Conservation (phyloP, 2,888 invertebrate species). For the Trachelus iudaicus region DNA sequence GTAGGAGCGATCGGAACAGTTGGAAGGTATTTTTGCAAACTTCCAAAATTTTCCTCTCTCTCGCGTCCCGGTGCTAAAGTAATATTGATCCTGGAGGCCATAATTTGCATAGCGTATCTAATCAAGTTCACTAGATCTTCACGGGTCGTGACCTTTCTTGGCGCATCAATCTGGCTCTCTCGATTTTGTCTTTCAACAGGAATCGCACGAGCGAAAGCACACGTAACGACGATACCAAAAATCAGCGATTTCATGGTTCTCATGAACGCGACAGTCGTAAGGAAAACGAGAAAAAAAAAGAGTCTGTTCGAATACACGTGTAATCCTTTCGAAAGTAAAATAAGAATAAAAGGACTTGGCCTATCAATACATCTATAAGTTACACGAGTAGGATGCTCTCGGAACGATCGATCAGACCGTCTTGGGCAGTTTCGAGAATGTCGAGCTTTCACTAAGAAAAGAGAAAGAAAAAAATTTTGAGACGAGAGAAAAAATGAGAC, state of each 20-base stretch:
- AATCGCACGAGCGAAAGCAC: not conserved
- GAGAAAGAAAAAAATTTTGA: not conserved
- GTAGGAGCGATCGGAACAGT: not conserved
- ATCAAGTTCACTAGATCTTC: constrained; percentile 58
- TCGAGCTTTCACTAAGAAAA: not conserved
- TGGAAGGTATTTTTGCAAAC: not conserved
- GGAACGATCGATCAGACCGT: not conserved
- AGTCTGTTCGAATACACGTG: not conserved
- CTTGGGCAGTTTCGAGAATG: not conserved
- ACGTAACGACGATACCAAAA: not conserved
- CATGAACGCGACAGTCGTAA: not conserved
- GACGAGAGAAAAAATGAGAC: not conserved
- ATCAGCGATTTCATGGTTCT: not conserved
- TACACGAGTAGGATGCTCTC: not conserved
- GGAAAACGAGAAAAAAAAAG: not conserved
- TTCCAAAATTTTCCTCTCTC: not conserved
- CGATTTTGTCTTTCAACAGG: not conserved
- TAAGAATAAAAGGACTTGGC: not conserved
- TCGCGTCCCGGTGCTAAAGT: constrained; percentile 33
- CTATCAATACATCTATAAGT: not conserved
- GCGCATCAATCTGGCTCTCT: constrained; percentile 37
- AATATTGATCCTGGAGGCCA: constrained; percentile 59
- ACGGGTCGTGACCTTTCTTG: constrained; percentile 45
- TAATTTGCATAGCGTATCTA: constrained; percentile 54
- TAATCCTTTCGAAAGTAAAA: not conserved